Evolutionary conservation across 2,888 invertebrate genomes (phyloP), one percentile per base, ranked within the genome.

Genomic region (Microctonus hyperodae): DNA sequence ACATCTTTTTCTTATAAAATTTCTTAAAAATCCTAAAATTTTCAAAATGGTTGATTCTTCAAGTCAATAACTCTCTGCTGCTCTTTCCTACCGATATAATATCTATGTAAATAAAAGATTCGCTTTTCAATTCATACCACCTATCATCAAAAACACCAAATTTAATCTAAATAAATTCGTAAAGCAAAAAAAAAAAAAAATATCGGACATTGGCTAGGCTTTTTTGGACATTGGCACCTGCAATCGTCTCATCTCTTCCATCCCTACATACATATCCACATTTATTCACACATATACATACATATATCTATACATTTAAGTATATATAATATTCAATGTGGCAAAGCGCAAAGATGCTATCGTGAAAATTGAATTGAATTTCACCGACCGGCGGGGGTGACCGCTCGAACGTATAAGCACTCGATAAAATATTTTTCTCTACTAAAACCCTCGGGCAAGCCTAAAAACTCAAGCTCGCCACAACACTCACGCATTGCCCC

Each of bases 331-430:
- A 16, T 44, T 50, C 11, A 33, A 10, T 35, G 62, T 35, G 35
- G 51, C 60, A 58, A 61, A 25, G 55, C 63, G 61, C 65, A 81
- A 82, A 83, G 83, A 83, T 83, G 79, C 73, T 83, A 83, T 83
- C 83, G 79, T 73, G 76, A 81, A 83, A 83, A 83, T 83, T 83
- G 83, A 80, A 83, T 83, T 81, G 79, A 78, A 78, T 80, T 74
- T 70, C 74, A 33, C 44, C 53, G 63, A 58, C 59, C 53, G 60
- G 16, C 76, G 77, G 72, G 81, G 83, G 83, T 82, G 83, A 81
- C 83, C 83, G 77, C 75, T 81, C 78, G 76, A 81, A 83, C 83
- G 83, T 83, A 83, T 83, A 83, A 83, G 83, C 81, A 81, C 82
- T 80, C 81, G 83, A 79, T 83, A 82, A 83, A 83, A 81, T 82